Evolutionary conservation across 2,113 vertebrate genomes (phyloP), one percentile per base, ranked within the genome.

Genomic region (Nanorana parkeri): DNA sequence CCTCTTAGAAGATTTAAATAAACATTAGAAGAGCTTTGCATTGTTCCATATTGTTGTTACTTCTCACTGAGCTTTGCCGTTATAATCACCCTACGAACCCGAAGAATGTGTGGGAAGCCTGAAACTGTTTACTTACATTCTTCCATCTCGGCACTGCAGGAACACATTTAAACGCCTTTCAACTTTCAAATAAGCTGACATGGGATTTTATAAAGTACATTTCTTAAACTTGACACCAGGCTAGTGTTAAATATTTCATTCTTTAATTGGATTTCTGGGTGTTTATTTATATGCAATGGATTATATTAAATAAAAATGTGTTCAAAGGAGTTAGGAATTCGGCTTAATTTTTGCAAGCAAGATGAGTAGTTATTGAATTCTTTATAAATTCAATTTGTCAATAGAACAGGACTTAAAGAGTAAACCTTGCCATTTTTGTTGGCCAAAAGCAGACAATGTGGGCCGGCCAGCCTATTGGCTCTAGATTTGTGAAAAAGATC

Each of bases 181-280:
- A 74, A 74, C 55, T 23, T 74, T 74, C 54, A n/a, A 74, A 32
- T 60, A 74, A 41, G 71, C 55, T 60, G 71, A 74, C 29, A 47
- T 66, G 61, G 63, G 61, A 78, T 78, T 78, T 78, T 55, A 21
- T 66, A 67, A 78, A 78, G 47, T 55, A 47, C 24, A 54, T 67
- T 77, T 78, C 51, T 52, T 55, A 17, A n/a, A 56, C 47, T 66
- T 54, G 64, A 67, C 76, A 78, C 64, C 63, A 23, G 26, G 19
- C 51, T 78, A 56, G 64, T 19, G 29, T 63, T 76, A 47, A 36
- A 76, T 76, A 76, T 41, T 76, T 61, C 23, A 41, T 63, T 41
- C 29, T 17, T 36, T 76, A 64, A 77, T 77, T 77, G 29, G 74
- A 77, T 77, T 77, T 77, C 23, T 64, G 23, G 16, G 36, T 19